A percentile compares a stretch with the other conserved stretches of the same genome.
phyloP scores from a whole-genome alignment of 2,113 vertebrate species.

The Pomatostomus ruficeps region DNA sequence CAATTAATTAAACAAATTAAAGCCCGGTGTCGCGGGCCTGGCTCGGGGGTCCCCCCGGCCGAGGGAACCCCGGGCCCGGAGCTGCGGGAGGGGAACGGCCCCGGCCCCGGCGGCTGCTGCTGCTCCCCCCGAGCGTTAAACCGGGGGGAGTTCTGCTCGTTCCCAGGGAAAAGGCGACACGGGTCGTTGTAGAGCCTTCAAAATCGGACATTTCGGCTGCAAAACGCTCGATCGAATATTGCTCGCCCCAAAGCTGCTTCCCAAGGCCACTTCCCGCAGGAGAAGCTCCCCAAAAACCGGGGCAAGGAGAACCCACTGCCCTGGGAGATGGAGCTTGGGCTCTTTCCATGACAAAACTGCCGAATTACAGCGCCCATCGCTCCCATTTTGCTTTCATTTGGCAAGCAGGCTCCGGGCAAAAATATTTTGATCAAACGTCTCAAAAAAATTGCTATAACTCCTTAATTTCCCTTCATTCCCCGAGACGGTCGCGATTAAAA shows the following conservation, averaged over 20 bases:
- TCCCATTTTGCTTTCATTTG: constrained; percentile 3
- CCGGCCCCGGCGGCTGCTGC: background rate
- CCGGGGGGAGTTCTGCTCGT: fast-evolving
- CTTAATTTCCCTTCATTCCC: constrained; percentile 6
- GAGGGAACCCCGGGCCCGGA: fast-evolving
- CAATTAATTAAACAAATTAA: too few species aligned
- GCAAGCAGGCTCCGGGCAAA: background rate
- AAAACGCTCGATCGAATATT: fast-evolving
- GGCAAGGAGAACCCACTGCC: background rate
- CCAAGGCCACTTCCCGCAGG: background rate
- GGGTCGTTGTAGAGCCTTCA: fast-evolving
- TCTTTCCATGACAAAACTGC: background rate
- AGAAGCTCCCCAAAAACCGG: background rate
- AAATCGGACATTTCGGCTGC: fast-evolving
- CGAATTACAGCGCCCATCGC: background rate
- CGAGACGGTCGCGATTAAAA: background rate
- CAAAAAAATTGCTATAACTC: background rate
- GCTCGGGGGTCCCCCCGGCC: background rate
- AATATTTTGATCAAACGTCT: constrained; percentile 47
- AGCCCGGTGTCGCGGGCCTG: too few species aligned
- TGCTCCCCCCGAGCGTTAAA: fast-evolving
- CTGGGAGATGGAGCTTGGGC: background rate
- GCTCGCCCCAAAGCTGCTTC: fast-evolving
- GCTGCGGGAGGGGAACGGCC: background rate
- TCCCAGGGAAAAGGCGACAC: fast-evolving